phyloP scores from a whole-genome alignment of 2,113 vertebrate genomes.

The Rhagologus leucostigma region DNA sequence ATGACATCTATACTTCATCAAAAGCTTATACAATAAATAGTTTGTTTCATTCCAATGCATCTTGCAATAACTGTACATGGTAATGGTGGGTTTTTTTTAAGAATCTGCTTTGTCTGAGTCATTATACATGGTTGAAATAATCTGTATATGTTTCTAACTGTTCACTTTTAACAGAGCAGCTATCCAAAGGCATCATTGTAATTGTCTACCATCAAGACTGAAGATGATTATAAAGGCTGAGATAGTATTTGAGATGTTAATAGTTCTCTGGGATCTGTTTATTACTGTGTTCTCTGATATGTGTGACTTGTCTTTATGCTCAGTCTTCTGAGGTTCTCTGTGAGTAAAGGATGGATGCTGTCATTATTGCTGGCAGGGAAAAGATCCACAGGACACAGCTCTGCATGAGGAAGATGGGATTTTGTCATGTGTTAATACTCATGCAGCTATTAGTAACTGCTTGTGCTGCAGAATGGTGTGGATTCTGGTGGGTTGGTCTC shows the following conservation, averaged over 20 bases:
- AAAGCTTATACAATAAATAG: accelerated
- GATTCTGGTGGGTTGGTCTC: neutral
- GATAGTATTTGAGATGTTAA: neutral
- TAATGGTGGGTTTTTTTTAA: neutral
- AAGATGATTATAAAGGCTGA: neutral
- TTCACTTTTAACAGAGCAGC: neutral
- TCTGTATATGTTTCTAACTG: neutral
- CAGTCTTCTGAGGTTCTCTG: neutral
- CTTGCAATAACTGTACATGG: neutral
- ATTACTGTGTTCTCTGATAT: neutral
- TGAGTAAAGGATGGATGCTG: neutral
- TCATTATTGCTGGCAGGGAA: neutral
- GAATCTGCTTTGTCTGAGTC: neutral
- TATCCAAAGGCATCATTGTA: neutral
- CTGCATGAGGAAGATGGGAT: neutral
- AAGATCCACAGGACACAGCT: neutral
- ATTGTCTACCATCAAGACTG: neutral
- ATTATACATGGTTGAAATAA: neutral
- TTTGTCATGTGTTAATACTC: neutral
- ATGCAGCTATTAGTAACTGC: neutral
- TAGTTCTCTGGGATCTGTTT: neutral
- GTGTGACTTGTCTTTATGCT: neutral
- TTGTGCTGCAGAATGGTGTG: neutral
- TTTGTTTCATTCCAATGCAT: neutral
- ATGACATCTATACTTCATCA: neutral